Conservation (phyloP, 2,113 vertebrate genomes). For the Pachyramphus minor region DNA sequence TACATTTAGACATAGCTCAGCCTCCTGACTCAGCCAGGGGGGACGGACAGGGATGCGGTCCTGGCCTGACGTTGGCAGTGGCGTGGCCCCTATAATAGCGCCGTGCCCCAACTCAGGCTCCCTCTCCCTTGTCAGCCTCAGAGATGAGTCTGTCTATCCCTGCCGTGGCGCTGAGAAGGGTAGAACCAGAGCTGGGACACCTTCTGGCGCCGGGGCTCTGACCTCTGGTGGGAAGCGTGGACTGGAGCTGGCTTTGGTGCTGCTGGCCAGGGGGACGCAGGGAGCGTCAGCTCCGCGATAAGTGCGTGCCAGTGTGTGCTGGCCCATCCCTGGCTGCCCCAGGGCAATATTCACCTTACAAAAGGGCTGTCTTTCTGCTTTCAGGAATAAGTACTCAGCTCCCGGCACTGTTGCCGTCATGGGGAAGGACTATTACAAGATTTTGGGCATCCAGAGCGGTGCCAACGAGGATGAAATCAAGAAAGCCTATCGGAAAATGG, state of each 20-base stretch:
- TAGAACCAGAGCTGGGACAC: background rate
- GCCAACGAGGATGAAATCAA: slow-evolving; percentile 98
- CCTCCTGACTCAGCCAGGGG: background rate
- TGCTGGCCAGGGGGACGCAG: background rate
- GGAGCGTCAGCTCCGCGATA: background rate
- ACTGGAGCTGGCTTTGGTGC: background rate
- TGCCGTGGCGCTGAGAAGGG: rapidly evolving
- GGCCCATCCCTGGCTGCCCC: rapidly evolving
- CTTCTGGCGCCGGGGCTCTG: background rate
- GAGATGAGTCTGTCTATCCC: background rate
- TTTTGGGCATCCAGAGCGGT: slow-evolving; percentile 87
- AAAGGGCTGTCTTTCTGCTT: slow-evolving; percentile 58
- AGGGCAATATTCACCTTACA: background rate
- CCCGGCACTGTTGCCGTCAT: slow-evolving; percentile 76
- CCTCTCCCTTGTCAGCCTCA: background rate
- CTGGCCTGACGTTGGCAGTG: background rate
- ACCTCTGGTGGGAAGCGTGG: background rate
- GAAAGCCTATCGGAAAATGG: slow-evolving; percentile 97
- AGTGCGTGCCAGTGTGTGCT: background rate
- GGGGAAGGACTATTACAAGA: slow-evolving; percentile 99
- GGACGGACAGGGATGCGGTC: background rate
- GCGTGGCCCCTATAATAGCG: background rate
- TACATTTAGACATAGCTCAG: slow-evolving; percentile 33
- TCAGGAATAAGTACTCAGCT: slow-evolving; percentile 77
- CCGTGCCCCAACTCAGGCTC: rapidly evolving